A percentile compares a stretch with the other conserved stretches of the same genome.
Conservation (phyloP, 1,140 invertebrate genomes). For the Zaprionus ghesquierei region DNA sequence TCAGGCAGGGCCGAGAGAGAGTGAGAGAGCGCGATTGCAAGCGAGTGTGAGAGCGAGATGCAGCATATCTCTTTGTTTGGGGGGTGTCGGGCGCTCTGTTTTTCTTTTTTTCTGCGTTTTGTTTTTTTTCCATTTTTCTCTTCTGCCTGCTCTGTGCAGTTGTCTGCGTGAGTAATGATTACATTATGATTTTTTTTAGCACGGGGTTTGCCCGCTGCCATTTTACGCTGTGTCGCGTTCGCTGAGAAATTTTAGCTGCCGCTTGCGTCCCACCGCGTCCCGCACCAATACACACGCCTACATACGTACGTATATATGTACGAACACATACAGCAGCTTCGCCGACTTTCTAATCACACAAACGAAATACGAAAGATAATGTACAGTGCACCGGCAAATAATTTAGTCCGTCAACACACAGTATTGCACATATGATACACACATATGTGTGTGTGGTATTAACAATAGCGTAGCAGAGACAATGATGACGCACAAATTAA, state of each 20-base stretch:
- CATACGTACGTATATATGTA: neutral
- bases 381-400: conserved; percentile 56
- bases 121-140: conserved; percentile 8
- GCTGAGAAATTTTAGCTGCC: conserved; percentile 50
- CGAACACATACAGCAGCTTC: neutral
- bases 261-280: conserved; percentile 6
- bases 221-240: conserved; percentile 1
- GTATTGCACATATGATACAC: conserved; percentile 46
- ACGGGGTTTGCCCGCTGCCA: conserved; percentile 16
- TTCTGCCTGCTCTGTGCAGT: conserved; percentile 13
- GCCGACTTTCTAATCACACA: conserved; percentile 77
- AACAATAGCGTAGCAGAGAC: conserved; percentile 19
- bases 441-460: conserved; percentile 20
- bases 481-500: conserved; percentile 73
- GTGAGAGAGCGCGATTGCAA: neutral
- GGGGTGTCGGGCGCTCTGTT: conserved; percentile 15
- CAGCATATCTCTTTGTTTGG: neutral
- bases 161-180: conserved; percentile 35
- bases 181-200: conserved; percentile 38
- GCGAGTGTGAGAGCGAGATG: conserved; percentile 10
- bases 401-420: conserved; percentile 44
- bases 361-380: conserved; percentile 32
- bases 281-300: conserved; percentile 2
- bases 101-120: neutral
- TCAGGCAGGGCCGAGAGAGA: conserved; percentile 14